Evolutionary conservation across 2,113 vertebrate genomes (phyloP).

Genomic region (Spheniscus mendiculus): DNA sequence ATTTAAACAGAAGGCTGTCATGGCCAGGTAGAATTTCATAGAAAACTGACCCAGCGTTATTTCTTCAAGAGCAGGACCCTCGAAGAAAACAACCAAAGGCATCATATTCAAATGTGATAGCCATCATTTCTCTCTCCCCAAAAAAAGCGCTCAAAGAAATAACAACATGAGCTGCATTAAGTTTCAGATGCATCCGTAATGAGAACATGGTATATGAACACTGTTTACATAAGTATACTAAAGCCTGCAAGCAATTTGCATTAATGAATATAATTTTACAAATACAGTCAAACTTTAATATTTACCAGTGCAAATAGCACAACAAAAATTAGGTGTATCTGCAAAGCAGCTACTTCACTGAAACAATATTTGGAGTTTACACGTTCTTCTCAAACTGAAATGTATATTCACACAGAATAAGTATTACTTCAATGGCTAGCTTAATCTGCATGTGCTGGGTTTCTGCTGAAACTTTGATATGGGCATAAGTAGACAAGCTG

Average conservation of each 20-base stretch:
- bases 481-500: not conserved
- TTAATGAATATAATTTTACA: conserved; percentile 24
- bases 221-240: conserved; percentile 1
- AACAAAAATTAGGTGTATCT: not conserved
- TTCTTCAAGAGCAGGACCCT: not conserved
- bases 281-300: conserved; percentile 31
- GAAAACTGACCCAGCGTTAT: not conserved
- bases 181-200: not conserved
- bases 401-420: not conserved
- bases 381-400: not conserved
- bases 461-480: not conserved
- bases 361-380: not conserved
- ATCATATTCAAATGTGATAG: not conserved
- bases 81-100: not conserved
- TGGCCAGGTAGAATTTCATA: not conserved
- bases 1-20: not conserved
- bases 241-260: conserved; percentile 5
- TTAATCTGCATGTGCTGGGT: not conserved
- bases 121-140: not conserved
- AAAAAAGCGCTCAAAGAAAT: not conserved
- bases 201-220: not conserved
- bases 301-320: conserved; percentile 3
- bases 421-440: not conserved
- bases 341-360: not conserved
- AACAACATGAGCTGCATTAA: not conserved